These are phyloP conservation scores for Charina bottae DNA, from an alignment of 2,113 vertebrate genomes.

Conservation along the genomic window DNA sequence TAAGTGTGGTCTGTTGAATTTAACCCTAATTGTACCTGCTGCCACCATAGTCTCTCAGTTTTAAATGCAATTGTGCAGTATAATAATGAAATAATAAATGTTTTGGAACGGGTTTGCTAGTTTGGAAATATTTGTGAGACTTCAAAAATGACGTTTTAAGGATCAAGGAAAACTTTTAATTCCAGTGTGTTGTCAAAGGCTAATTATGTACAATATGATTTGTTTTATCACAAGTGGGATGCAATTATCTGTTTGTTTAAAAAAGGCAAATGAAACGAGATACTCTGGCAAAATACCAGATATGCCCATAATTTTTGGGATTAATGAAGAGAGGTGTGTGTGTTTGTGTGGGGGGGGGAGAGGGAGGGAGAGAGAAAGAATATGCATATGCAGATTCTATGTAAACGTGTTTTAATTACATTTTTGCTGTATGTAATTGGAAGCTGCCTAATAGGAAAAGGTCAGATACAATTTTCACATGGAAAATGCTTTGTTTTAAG, in stretches of 20 bases:
- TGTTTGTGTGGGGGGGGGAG: not conserved
- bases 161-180: not conserved
- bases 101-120: conserved; percentile 5
- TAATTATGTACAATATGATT: not conserved
- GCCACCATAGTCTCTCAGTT: not conserved
- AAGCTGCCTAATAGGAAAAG: conserved; percentile 11
- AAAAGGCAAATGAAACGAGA: conserved; percentile 1
- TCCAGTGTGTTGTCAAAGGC: conserved; percentile 16
- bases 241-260: not conserved
- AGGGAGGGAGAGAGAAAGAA: not conserved
- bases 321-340: conserved; percentile 5
- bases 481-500: conserved; percentile 8
- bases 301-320: conserved; percentile 18
- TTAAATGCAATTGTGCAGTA: conserved; percentile 19
- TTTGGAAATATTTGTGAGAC: conserved; percentile 22
- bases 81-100: conserved; percentile 39
- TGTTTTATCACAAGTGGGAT: not conserved
- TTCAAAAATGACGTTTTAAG: conserved; percentile 3
- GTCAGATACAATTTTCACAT: conserved; percentile 10
- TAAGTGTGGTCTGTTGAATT: not conserved
- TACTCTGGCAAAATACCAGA: not conserved
- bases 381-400: conserved; percentile 18
- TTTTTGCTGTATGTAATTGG: conserved; percentile 31
- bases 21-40: not conserved
- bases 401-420: conserved; percentile 48